Base-by-base conservation (phyloP, 2,797 vertebrate genomes). In the Ara ararauna region DNA sequence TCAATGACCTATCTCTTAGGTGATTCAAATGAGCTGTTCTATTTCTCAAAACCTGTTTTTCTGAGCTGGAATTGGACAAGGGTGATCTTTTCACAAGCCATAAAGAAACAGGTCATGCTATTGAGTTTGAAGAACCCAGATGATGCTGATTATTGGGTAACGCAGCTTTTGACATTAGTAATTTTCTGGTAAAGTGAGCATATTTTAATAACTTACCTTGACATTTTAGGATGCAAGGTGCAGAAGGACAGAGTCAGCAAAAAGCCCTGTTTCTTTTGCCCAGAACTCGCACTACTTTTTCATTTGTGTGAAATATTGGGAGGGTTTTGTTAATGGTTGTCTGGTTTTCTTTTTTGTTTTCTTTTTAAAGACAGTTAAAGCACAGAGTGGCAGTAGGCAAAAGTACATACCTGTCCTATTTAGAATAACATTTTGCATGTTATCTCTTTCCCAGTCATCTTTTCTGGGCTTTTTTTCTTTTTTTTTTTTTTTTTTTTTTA, bases 401-500 rank as follows among this genome's bases (percentile, higher is more conserved):
- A 13, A 4, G 4, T 11, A 81, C 5, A 19, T n/a, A 8, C 76
- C 10, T 50, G 17, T 67, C 5, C 5, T 61, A 12, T 48, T 75
- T 79, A 30, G 11, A 72, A 36, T 11, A 72, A 54, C 1, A 2
- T 64, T 86, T 81, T 60, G 3, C 14, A 16, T 44, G 17, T 64
- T 9, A 21, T 47, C n/a, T n/a, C 5, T 75, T 78, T 38, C 4
- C 5, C 7, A 47, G 9, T 50, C 1, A 19, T 53, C 3, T 51
- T 2, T 16, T 8, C 3, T 29, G 56, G 22, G n/a, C 0, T 42
- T 6, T 11, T 40, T 10, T 22, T 5, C 12, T 10, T 4, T 7
- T 7, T 23, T 23, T 45, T 9, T 18, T 36, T 36, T 72, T 87
- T 34, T 10, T 36, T 36, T 26, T 45, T 76, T 89, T 29, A 19